Conservation (phyloP, 2,113 vertebrate species). For the Anoplopoma fimbria region DNA sequence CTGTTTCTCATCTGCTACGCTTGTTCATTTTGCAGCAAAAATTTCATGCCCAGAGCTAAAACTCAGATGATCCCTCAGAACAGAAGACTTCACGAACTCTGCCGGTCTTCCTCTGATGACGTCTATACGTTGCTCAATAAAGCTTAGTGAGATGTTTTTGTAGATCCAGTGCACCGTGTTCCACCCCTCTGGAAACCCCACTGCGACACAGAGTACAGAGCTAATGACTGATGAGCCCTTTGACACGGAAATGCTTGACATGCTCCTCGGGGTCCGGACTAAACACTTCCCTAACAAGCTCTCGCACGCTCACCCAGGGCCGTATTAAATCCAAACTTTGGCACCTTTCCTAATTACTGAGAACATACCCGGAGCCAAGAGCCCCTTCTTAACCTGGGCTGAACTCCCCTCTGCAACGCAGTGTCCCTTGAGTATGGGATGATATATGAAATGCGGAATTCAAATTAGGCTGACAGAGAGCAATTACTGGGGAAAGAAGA, state of each 20-base stretch:
- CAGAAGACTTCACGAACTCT: constrained; percentile 27
- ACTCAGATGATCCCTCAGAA: constrained; percentile 38
- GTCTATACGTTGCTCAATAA: constrained; percentile 19
- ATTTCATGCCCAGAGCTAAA: constrained; percentile 34
- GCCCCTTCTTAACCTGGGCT: constrained; percentile 74
- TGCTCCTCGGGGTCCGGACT: constrained; percentile 75
- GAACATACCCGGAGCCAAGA: constrained; percentile 75
- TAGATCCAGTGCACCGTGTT: constrained; percentile 43
- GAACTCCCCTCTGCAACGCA: constrained; percentile 70
- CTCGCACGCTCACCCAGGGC: constrained; percentile 70
- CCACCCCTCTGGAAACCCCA: constrained; percentile 52
- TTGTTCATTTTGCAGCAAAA: constrained; percentile 28
- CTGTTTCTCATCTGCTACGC: background rate
- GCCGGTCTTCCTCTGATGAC: constrained; percentile 40
- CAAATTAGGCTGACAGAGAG: constrained; percentile 80
- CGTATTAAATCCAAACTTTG: constrained; percentile 83
- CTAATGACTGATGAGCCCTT: constrained; percentile 83
- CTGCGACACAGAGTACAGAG: constrained; percentile 59
- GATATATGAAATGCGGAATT: constrained; percentile 83
- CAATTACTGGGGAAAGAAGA: constrained; percentile 74
- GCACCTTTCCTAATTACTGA: constrained; percentile 83
- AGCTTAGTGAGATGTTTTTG: constrained; percentile 60
- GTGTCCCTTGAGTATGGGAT: constrained; percentile 73
- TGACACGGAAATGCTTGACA: constrained; percentile 80
- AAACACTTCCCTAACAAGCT: constrained; percentile 83